Conservation (phyloP, 2,888 invertebrate genomes). For the Drosophila cognata region DNA sequence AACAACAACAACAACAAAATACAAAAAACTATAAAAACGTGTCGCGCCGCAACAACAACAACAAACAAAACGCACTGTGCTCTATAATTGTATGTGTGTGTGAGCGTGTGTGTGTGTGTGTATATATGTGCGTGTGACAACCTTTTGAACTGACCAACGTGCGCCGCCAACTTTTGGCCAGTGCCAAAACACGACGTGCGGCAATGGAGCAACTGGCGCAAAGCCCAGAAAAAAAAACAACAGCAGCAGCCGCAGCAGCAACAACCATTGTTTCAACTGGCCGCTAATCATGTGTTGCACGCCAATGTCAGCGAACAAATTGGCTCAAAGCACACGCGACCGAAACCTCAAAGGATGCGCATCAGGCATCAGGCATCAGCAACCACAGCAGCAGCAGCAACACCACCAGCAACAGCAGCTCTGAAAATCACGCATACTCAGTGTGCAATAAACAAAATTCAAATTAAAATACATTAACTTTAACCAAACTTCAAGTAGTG, state of each 20-base stretch:
- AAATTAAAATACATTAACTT: constrained; percentile 22
- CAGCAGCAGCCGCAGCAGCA: constrained; percentile 31
- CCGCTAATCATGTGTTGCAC: constrained; percentile 67
- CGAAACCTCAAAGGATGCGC: constrained; percentile 71
- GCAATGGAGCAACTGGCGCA: constrained; percentile 59
- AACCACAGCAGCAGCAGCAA: constrained; percentile 2
- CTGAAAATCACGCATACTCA: constrained; percentile 54
- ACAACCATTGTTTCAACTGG: constrained; percentile 62
- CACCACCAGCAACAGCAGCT: constrained; percentile 1
- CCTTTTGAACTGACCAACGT: constrained; percentile 66
- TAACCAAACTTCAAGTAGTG: constrained; percentile 39
- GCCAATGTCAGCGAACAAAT: constrained; percentile 46
- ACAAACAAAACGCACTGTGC: constrained; percentile 57
- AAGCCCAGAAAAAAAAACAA: constrained; percentile 46
- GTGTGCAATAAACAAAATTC: constrained; percentile 18
- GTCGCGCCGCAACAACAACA: constrained; percentile 60
- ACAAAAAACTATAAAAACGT: constrained; percentile 40
- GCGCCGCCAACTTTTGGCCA: constrained; percentile 62
- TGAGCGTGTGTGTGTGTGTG: constrained; percentile 33
- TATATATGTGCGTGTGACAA: constrained; percentile 38
- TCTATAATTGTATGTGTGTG: constrained; percentile 27
- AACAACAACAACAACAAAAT: constrained; percentile 60
- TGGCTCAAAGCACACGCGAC: constrained; percentile 63
- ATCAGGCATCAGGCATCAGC: constrained; percentile 34
- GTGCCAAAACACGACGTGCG: constrained; percentile 59